Evolutionary conservation across 2,797 vertebrate genomes (phyloP).

Genomic region (Liparis tanakae): DNA sequence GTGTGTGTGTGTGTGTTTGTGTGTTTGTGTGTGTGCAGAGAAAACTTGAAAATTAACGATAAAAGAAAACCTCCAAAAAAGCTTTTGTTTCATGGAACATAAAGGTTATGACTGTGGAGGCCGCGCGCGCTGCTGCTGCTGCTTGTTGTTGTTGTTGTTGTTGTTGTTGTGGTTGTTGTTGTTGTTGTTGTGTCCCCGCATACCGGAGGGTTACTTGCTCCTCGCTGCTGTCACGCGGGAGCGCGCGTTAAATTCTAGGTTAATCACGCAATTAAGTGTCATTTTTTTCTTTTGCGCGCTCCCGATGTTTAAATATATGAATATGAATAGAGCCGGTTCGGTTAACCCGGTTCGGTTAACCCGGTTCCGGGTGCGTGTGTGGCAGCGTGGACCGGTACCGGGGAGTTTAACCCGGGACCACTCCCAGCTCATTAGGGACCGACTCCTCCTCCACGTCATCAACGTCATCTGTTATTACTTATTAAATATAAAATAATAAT

Average conservation of each 20-base stretch:
- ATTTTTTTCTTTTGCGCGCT: slow-evolving; percentile 37
- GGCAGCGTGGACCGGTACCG: slow-evolving; percentile 2
- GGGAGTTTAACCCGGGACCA: not conserved
- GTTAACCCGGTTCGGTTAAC: too few relatives aligned
- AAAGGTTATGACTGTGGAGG: slow-evolving; percentile 52
- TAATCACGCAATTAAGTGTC: slow-evolving; percentile 72
- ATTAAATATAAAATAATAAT: too few relatives aligned
- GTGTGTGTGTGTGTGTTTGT: too few relatives aligned
- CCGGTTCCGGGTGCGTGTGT: too few relatives aligned
- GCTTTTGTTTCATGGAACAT: not conserved
- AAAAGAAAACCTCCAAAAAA: too few relatives aligned
- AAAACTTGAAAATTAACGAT: too few relatives aligned
- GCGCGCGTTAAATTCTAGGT: slow-evolving; percentile 72
- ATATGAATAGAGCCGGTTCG: too few relatives aligned
- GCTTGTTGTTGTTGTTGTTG: not conserved
- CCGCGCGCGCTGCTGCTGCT: slow-evolving; percentile 29
- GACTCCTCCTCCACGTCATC: not conserved
- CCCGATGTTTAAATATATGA: too few relatives aligned
- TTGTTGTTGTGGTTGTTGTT: not conserved
- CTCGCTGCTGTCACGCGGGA: slow-evolving; percentile 66
- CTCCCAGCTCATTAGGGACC: slow-evolving; percentile 47
- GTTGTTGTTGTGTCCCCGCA: too few relatives aligned
- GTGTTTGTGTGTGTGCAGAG: too few relatives aligned
- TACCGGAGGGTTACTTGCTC: not conserved
- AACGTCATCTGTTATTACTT: too few relatives aligned